Base-by-base conservation (phyloP, 2,113 vertebrate species). In the Gopherus flavomarginatus region DNA sequence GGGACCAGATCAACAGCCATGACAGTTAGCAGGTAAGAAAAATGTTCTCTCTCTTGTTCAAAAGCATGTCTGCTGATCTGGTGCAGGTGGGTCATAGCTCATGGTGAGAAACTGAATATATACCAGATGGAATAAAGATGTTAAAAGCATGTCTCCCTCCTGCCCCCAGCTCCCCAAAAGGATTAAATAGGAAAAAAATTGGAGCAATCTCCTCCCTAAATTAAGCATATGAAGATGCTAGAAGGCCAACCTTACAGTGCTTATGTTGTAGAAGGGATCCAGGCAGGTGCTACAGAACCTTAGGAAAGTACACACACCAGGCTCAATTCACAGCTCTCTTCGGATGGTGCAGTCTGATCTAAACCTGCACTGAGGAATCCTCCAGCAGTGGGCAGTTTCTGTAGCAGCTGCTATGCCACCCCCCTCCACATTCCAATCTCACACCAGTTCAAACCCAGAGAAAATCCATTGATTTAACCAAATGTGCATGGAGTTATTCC, bases 191-290 rank as follows among this genome's bases (percentile, higher is more conserved):
- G 1, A 0, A 0, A 77, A 11, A 56, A 11, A 8, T n/a, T 91
- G 6, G 53, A 81, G 29, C 38, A 78, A 77, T 57, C 26, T 27
- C 26, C 56, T 57, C 24, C 56, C 14, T 86, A 31, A 54, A 14
- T 7, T 21, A n/a, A 81, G 11, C 4, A 31, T 57, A 7, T 11
- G 26, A 89, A 85, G 42, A 50, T 78, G 5, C 3, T 0, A 0
- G 5, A 65, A 54, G 3, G 44, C 78, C 27, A 52, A 22, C 17
- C 26, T 62, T 0, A 0, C 4, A 11, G 29, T 6, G 44, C 3
- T 53, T 91, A 44, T 57, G 77, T 84, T 81, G 17, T 44, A 85
- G 75, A 87, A 87, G 62, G 77, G 42, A n/a, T 49, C 84, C 49
- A 35, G 17, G 19, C 16, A 9, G 49, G 26, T 2, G 56, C 56